These are phyloP conservation scores for Sphaeridia pumilis DNA, from an alignment of 2,888 invertebrate genomes.

Conservation along the genomic window DNA sequence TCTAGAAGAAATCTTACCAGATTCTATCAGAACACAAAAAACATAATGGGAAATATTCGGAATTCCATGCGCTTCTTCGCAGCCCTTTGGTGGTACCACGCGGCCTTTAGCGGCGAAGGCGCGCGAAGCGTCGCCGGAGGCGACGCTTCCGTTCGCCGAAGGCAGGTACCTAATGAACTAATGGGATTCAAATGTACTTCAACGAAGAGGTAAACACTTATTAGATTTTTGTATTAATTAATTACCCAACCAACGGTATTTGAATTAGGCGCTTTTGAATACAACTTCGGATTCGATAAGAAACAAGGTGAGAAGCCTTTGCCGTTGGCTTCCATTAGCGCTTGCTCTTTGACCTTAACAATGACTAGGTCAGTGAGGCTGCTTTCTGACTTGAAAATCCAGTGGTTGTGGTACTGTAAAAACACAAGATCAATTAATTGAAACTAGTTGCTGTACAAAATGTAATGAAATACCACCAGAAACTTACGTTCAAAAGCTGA, in stretches of 20 bases:
- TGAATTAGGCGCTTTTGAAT: not conserved
- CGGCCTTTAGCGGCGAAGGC: not conserved
- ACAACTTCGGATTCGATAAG: not conserved
- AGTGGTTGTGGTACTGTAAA: no score
- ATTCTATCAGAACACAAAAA: not conserved
- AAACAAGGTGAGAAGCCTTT: not conserved
- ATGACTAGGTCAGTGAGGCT: no score
- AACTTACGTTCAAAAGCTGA: no score
- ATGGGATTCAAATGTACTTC: not conserved
- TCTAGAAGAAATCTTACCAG: not conserved
- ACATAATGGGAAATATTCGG: not conserved
- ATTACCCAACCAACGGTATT: not conserved
- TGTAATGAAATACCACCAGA: no score
- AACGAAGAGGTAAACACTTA: not conserved
- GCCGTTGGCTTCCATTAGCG: no score
- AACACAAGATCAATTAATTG: no score
- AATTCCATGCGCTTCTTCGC: not conserved
- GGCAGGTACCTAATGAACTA: not conserved
- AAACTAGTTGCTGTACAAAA: no score
- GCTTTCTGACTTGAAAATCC: no score
- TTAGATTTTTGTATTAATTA: not conserved
- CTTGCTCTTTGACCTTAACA: no score
- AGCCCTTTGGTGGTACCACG: not conserved
- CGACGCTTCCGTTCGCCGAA: no score
- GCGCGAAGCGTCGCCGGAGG: no score